Evolutionary conservation across 2,888 invertebrate genomes (phyloP).

Genomic region (Eueremaeus valkanovi): DNA sequence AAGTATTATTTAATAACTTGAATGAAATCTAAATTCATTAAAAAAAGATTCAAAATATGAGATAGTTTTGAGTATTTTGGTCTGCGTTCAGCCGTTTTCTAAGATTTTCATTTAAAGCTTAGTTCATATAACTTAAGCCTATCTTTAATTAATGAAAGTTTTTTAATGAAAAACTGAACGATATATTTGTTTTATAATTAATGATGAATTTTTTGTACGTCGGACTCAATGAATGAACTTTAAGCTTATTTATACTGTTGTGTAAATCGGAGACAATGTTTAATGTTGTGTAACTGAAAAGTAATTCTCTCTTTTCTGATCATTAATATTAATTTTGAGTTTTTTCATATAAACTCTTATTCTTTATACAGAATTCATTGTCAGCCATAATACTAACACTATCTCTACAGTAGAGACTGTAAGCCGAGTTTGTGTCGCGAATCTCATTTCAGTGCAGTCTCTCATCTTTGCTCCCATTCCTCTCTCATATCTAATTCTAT

Average conservation of each 20-base stretch:
- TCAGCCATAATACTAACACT: neutral
- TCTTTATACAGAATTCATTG: neutral
- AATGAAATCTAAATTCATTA: neutral
- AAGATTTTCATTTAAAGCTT: no score
- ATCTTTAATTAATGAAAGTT: neutral
- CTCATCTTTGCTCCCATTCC: neutral
- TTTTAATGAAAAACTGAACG: neutral
- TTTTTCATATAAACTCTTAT: neutral
- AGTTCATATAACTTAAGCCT: no score
- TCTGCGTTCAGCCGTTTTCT: neutral
- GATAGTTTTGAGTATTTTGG: no score
- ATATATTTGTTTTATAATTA: neutral
- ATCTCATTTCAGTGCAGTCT: neutral
- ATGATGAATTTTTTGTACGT: neutral
- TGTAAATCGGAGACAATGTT: neutral
- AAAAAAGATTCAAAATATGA: neutral
- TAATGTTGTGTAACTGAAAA: conserved; percentile 9
- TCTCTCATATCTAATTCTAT: neutral
- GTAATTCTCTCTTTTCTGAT: neutral
- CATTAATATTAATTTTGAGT: conserved; percentile 21
- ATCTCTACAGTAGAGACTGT: no score
- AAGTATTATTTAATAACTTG: neutral
- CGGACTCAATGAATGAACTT: neutral
- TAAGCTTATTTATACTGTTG: neutral
- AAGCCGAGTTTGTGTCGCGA: neutral